Evolutionary conservation across 2,113 vertebrate genomes (phyloP).

Genomic region (Anhinga anhinga): DNA sequence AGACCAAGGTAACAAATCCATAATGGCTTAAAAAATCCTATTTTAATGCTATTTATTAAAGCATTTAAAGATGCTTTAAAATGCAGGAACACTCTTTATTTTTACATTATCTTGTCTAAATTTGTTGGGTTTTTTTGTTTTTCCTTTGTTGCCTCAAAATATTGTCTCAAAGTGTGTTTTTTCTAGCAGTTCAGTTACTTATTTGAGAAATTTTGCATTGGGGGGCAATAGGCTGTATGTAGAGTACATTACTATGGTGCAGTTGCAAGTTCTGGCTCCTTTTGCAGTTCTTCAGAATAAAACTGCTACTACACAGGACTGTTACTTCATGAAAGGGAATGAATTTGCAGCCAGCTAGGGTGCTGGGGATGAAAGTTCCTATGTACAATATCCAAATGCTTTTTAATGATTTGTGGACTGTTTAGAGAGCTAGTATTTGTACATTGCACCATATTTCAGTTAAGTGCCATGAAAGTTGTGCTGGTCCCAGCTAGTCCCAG

Average conservation of each 20-base stretch:
- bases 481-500: not conserved
- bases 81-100: not conserved
- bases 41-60: not conserved
- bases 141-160: not conserved
- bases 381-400: not conserved
- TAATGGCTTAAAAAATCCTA: not conserved
- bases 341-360: not conserved
- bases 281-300: not conserved
- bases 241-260: not conserved
- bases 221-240: not conserved
- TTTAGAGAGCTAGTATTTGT: not conserved
- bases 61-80: not conserved
- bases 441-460: not conserved
- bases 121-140: not conserved
- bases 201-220: constrained; percentile 1
- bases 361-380: not conserved
- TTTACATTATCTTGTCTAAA: not conserved
- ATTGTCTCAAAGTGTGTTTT: not conserved
- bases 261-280: not conserved
- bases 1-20: constrained; percentile 78
- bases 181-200: not conserved
- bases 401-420: not conserved
- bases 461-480: not conserved
- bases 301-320: not conserved
- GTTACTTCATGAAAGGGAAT: not conserved